phyloP scores from a whole-genome alignment of 1,140 invertebrate species.

The Brachionus calyciflorus region DNA sequence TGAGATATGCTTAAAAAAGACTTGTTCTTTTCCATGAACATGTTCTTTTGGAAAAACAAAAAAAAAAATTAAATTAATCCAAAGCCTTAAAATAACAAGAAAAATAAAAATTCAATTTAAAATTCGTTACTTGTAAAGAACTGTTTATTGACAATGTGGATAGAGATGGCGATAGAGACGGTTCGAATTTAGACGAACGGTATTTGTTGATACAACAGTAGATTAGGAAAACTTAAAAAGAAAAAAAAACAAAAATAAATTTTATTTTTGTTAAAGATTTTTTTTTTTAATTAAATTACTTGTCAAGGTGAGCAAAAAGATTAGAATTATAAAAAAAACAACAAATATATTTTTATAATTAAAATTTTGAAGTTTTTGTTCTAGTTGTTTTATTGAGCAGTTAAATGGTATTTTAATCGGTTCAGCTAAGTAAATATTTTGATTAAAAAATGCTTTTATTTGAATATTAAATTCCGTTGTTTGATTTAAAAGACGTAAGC shows the following conservation, averaged over 20 bases:
- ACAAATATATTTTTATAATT: not conserved
- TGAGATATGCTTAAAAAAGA: slow-evolving; percentile 16
- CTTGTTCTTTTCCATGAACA: slow-evolving; percentile 9
- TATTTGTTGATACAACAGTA: slow-evolving; percentile 9
- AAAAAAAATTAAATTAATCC: not conserved
- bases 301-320: not conserved
- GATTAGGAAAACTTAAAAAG: not conserved
- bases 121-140: not conserved
- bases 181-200: not conserved
- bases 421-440: not conserved
- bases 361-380: not conserved
- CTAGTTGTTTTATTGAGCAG: not conserved
- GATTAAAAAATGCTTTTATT: not conserved
- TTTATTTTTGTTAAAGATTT: too few relatives aligned
- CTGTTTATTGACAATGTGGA: slow-evolving; percentile 7
- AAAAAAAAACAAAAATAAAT: not conserved
- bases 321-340: not conserved
- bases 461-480: not conserved
- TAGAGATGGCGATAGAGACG: not conserved
- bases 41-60: slow-evolving; percentile 3
- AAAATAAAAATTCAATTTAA: too few relatives aligned
- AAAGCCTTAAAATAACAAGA: not conserved
- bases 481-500: not conserved
- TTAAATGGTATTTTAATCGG: not conserved
- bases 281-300: too few relatives aligned